These are phyloP conservation scores for Drosophila ohnishii DNA, from an alignment of 1,140 invertebrate species.

Conservation along the genomic window DNA sequence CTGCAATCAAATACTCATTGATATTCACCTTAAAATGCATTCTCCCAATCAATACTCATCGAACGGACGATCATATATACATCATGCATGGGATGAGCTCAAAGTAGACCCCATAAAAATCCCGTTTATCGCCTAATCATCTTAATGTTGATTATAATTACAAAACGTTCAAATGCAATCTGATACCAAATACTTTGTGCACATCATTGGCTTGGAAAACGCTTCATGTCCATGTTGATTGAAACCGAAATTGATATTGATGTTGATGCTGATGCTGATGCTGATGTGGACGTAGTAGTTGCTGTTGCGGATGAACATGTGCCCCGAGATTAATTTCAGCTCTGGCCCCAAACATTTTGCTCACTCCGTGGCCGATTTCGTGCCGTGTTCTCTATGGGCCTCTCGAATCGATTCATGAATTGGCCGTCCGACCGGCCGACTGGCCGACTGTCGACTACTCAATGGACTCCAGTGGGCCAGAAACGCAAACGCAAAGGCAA, in stretches of 20 bases:
- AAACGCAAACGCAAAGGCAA: conserved; percentile 30
- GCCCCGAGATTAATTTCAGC: conserved; percentile 55
- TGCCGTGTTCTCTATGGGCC: conserved; percentile 38
- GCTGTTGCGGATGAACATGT: conserved; percentile 35
- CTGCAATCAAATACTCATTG: conserved; percentile 18
- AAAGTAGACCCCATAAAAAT: conserved; percentile 30
- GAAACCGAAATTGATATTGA: conserved; percentile 68
- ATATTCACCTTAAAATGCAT: conserved; percentile 15
- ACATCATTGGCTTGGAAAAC: conserved; percentile 55
- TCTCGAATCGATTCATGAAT: conserved; percentile 57
- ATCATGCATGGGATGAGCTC: conserved; percentile 5
- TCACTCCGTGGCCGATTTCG: conserved; percentile 25
- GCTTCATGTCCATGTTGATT: conserved; percentile 58
- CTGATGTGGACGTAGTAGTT: conserved; percentile 1
- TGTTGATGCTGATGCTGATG: conserved; percentile 43
- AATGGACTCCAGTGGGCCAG: conserved; percentile 46
- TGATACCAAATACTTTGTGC: conserved; percentile 59
- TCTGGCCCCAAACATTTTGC: conserved; percentile 36
- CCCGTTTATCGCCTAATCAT: conserved; percentile 57
- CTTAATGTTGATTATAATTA: conserved; percentile 67
- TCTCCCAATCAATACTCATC: conserved; percentile 16
- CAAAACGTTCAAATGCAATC: conserved; percentile 57
- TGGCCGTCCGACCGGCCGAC: conserved; percentile 18
- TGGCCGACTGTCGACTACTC: conserved; percentile 30
- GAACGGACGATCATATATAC: conserved; percentile 3